Percentiles rank a stretch among this genome's conserved stretches.
Evolutionary conservation across 2,797 vertebrate species (phyloP).

Genomic region (Gephyroberyx darwinii): DNA sequence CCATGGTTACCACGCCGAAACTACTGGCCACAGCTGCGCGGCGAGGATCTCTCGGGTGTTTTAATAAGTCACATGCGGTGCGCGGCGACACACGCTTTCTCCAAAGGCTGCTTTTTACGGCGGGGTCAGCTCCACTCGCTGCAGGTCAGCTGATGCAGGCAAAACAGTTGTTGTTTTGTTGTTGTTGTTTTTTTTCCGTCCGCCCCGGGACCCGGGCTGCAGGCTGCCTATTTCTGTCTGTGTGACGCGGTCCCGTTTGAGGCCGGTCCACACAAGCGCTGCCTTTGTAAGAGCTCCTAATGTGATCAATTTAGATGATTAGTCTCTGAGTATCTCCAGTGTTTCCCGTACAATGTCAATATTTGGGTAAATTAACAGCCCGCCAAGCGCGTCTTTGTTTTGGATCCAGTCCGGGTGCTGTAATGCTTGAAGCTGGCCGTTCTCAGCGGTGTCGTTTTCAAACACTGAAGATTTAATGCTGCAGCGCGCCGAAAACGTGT

Average conservation of each 20-base stretch:
- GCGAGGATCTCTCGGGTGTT: conserved; percentile 48
- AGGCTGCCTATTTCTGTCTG: conserved; percentile 32
- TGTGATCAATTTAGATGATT: neutral
- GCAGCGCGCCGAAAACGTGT: no score
- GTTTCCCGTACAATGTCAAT: no score
- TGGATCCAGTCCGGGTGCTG: no score
- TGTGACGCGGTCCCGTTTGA: conserved; percentile 40
- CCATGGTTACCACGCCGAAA: conserved; percentile 67
- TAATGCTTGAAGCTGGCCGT: no score
- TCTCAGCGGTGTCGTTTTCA: no score
- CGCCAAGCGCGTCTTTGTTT: no score
- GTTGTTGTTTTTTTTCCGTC: conserved; percentile 45
- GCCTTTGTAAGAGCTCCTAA: conserved; percentile 11
- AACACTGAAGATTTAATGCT: no score
- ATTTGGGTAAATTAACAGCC: no score
- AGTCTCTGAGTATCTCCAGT: neutral
- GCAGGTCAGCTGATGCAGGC: conserved; percentile 73
- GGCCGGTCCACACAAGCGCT: conserved; percentile 23
- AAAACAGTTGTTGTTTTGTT: conserved; percentile 73
- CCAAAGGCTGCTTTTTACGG: conserved; percentile 41
- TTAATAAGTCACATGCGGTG: conserved; percentile 59
- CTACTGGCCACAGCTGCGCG: conserved; percentile 16
- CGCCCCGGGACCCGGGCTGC: conserved; percentile 5
- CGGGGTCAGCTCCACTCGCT: conserved; percentile 49
- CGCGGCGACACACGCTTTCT: conserved; percentile 63